Evolutionary conservation across 2,797 vertebrate genomes (phyloP).

Genomic region (Aselliscus stoliczkanus): DNA sequence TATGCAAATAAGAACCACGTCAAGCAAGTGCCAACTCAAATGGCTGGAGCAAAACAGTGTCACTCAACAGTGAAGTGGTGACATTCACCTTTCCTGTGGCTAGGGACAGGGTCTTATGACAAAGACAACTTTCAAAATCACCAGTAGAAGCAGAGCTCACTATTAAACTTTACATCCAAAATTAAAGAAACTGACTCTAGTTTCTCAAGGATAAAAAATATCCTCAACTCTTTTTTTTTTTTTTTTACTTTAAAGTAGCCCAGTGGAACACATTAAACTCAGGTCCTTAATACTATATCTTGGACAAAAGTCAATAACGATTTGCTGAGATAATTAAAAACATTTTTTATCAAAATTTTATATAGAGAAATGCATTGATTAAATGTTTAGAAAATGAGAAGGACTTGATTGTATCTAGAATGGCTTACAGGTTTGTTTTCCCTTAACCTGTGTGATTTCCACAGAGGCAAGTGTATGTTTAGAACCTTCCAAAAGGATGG

Average conservation of each 20-base stretch:
- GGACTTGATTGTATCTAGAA: not conserved
- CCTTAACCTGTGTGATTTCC: not conserved
- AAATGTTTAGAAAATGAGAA: not conserved
- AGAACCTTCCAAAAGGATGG: not conserved
- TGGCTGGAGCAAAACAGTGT: not conserved
- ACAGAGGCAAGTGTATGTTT: not conserved
- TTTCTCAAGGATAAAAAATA: not conserved
- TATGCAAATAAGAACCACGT: not conserved
- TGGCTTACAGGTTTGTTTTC: not conserved
- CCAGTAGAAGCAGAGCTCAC: not conserved
- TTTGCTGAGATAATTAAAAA: not conserved
- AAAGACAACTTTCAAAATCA: not conserved
- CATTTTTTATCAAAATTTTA: not conserved
- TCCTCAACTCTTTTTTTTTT: not conserved
- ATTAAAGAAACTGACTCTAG: not conserved
- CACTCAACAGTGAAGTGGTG: not conserved
- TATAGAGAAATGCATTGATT: not conserved
- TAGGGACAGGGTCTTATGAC: not conserved
- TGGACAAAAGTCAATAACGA: not conserved
- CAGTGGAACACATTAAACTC: not conserved
- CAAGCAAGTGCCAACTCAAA: not conserved
- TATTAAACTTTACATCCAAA: not conserved
- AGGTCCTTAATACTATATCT: not conserved
- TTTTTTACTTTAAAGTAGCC: not conserved
- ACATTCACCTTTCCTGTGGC: not conserved